Percentiles rank a stretch among this genome's conserved stretches.
phyloP scores from a whole-genome alignment of 2,797 vertebrate genomes.

The Malacoraja senta region DNA sequence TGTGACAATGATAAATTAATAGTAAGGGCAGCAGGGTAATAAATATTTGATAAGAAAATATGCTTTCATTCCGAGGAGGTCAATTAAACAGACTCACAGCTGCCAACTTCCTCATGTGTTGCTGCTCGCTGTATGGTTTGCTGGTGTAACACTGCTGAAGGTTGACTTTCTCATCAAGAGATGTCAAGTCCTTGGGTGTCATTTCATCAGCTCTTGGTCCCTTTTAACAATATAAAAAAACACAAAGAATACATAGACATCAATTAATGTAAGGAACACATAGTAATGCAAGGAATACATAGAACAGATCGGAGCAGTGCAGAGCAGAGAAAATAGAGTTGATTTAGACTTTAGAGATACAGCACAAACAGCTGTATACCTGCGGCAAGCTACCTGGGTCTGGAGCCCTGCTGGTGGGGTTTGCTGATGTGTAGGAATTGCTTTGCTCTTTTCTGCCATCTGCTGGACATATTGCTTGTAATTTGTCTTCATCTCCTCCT shows the following conservation, averaged over 20 bases:
- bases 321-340: too few relatives aligned
- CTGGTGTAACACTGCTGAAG: constrained; percentile 53
- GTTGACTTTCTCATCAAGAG: constrained; percentile 55
- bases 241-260: background rate
- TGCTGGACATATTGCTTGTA: constrained; percentile 50
- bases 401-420: background rate
- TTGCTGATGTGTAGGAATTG: constrained; percentile 23
- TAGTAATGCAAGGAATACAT: too few relatives aligned
- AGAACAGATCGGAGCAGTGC: too few relatives aligned
- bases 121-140: constrained; percentile 43
- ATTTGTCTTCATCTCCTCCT: constrained; percentile 50
- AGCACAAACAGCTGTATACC: too few relatives aligned
- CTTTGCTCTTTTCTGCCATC: constrained; percentile 45
- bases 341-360: too few relatives aligned
- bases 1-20: too few relatives aligned
- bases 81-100: constrained; percentile 54
- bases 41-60: background rate
- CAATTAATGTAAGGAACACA: background rate
- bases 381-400: constrained; percentile 5
- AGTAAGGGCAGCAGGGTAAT: background rate
- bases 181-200: constrained; percentile 40
- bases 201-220: constrained; percentile 41
- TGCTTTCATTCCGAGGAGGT: background rate
- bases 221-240: constrained; percentile 33
- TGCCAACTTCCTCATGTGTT: constrained; percentile 50